Evolutionary conservation across 2,797 vertebrate species (phyloP), one percentile per base, ranked within the genome.

Genomic region (Sebastes minor): DNA sequence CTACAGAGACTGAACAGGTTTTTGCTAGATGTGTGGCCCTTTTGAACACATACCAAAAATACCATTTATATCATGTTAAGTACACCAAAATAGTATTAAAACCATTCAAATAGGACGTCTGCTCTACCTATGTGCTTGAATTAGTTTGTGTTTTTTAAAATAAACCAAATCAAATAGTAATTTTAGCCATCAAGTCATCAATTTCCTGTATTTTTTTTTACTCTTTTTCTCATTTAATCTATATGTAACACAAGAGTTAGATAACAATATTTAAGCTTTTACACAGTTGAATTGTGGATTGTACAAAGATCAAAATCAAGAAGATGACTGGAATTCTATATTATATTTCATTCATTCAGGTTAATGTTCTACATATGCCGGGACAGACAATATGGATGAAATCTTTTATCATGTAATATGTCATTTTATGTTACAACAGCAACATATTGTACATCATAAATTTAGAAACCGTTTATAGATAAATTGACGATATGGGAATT

Each of bases 221-320:
- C 38, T 38, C 38, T 38, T 38, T 38, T 38, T 38, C 38, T 6
- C 5, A 38, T 38, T 38, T 38, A 14, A 38, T 38, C 5, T 38
- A 38, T 14, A 14, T 0, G 4, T 0, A 38, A 0, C 38, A 38
- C 38, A 38, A 38, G 13, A 38, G 38, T 38, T 38, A 38, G 13
- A 14, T 14, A 38, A 38, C 2, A 14, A 0, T 38, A 0, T 38
- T 38, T 14, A 14, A 38, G 38, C 38, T 38, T 38, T 38, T 38
- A 38, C 13, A 38, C 13, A 6, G 13, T 38, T 38, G 13, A 38
- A 38, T 38, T 38, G 13, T 38, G 38, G 38, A 38, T 38, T 38
- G 38, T 38, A 6, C 38, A 14, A 1, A 1, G 38, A 38, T 38
- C 38, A 14, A 38, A 38, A 38, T 38, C 38, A 38, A 38, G 35